A percentile compares a stretch with the other conserved stretches of the same genome.
phyloP scores from a whole-genome alignment of 2,888 invertebrate genomes.

The Hirtodrosophila histrioides region DNA sequence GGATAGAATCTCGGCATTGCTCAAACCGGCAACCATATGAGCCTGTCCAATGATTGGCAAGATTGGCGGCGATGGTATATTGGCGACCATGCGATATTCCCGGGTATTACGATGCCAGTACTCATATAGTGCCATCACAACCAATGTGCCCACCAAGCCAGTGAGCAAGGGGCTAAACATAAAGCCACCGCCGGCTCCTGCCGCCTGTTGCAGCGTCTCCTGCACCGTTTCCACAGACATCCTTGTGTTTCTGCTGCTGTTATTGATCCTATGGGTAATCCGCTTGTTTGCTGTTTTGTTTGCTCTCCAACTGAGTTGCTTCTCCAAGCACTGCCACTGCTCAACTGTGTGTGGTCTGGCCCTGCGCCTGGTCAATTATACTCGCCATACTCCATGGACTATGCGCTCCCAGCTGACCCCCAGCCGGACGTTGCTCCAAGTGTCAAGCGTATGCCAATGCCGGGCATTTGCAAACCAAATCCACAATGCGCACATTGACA shows the following conservation, averaged over 20 bases:
- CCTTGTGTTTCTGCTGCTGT: constrained; percentile 4
- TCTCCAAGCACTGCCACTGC: constrained; percentile 26
- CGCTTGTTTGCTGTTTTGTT: not conserved
- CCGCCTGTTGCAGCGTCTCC: constrained; percentile 67
- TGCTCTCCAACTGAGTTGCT: constrained; percentile 16
- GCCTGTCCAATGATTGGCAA: constrained; percentile 90
- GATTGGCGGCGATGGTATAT: constrained; percentile 88
- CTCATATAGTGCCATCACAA: constrained; percentile 72
- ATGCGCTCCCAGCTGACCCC: constrained; percentile 10
- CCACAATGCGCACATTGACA: not conserved
- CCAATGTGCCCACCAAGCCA: constrained; percentile 66
- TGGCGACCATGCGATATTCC: constrained; percentile 87
- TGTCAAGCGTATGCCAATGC: constrained; percentile 62
- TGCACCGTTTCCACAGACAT: constrained; percentile 75
- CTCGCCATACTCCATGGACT: constrained; percentile 39
- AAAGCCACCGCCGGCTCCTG: constrained; percentile 41
- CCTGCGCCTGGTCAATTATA: constrained; percentile 41
- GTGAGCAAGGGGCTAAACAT: constrained; percentile 69
- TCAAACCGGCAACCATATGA: constrained; percentile 87
- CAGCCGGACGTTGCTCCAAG: constrained; percentile 2
- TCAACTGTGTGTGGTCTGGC: constrained; percentile 48
- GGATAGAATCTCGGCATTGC: constrained; percentile 84
- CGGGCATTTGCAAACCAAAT: constrained; percentile 55
- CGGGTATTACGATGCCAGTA: constrained; percentile 85
- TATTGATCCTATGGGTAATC: not conserved